phyloP scores from a whole-genome alignment of 2,888 invertebrate genomes.

The Adela reaumurella region DNA sequence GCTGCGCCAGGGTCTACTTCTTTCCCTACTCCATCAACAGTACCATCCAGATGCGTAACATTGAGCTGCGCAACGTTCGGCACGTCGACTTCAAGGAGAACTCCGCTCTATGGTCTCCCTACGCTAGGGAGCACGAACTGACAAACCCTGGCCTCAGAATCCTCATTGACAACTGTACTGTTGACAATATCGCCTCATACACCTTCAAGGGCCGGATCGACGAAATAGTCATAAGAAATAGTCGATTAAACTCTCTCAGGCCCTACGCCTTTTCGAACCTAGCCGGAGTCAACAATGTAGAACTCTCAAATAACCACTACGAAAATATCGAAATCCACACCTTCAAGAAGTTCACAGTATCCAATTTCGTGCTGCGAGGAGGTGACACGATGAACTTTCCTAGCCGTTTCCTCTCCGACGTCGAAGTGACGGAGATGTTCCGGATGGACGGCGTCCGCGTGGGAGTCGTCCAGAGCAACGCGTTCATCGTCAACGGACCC shows the following conservation, averaged over 20 bases:
- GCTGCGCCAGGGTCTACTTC: slow-evolving; percentile 62
- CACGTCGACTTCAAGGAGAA: slow-evolving; percentile 60
- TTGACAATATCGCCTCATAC: slow-evolving; percentile 54
- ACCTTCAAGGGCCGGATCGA: slow-evolving; percentile 71
- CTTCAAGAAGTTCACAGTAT: slow-evolving; percentile 74
- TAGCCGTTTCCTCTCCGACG: slow-evolving; percentile 69
- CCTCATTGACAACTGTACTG: slow-evolving; percentile 42
- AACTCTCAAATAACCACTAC: slow-evolving; percentile 59
- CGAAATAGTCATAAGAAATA: slow-evolving; percentile 61
- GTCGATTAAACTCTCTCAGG: slow-evolving; percentile 58
- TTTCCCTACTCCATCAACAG: slow-evolving; percentile 54
- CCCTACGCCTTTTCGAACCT: slow-evolving; percentile 76
- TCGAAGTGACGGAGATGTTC: slow-evolving; percentile 65
- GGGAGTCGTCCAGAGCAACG: slow-evolving; percentile 62
- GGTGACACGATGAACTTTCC: slow-evolving; percentile 60
- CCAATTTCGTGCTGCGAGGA: slow-evolving; percentile 61
- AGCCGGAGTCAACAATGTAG: slow-evolving; percentile 60
- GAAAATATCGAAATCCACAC: slow-evolving; percentile 65
- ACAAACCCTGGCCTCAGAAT: slow-evolving; percentile 56
- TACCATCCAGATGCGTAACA: slow-evolving; percentile 59
- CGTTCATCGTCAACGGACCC: slow-evolving; percentile 64
- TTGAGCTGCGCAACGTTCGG: slow-evolving; percentile 61
- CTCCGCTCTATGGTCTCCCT: slow-evolving; percentile 58
- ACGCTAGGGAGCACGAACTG: slow-evolving; percentile 60
- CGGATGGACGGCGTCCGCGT: slow-evolving; percentile 64